Conservation (phyloP, 2,797 vertebrate genomes). For the Liparis tanakae region DNA sequence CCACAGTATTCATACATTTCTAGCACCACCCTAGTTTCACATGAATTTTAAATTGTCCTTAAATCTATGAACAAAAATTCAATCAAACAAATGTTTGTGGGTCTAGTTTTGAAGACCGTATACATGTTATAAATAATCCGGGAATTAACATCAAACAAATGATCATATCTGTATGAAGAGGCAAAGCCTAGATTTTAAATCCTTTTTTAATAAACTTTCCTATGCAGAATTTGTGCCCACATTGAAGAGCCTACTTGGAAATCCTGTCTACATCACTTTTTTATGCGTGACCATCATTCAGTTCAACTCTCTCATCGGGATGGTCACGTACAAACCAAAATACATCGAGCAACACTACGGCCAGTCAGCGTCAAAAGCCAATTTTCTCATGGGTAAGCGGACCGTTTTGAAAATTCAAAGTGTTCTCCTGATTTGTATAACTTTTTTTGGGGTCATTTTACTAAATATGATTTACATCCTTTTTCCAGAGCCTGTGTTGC, state of each 20-base stretch:
- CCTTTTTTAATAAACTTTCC: constrained; percentile 42
- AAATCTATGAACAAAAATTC: not conserved
- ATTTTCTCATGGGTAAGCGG: constrained; percentile 92
- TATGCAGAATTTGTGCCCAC: constrained; percentile 90
- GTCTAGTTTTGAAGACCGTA: not conserved
- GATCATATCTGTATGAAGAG: not conserved
- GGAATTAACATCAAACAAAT: not conserved
- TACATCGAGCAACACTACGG: constrained; percentile 97
- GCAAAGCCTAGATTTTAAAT: not conserved
- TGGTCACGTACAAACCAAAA: constrained; percentile 97
- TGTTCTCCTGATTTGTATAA: not conserved
- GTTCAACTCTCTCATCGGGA: constrained; percentile 95
- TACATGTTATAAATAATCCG: not conserved
- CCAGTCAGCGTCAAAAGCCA: constrained; percentile 91
- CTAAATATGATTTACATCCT: constrained; percentile 14
- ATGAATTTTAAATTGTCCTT: not conserved
- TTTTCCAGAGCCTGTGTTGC: constrained; percentile 15
- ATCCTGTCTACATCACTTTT: constrained; percentile 90
- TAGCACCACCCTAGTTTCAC: not conserved
- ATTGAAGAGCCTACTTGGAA: constrained; percentile 89
- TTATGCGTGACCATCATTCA: constrained; percentile 92
- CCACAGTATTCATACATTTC: not conserved
- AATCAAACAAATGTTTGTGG: not conserved
- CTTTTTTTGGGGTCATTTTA: constrained; percentile 16
- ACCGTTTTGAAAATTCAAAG: constrained; percentile 12